Evolutionary conservation across 2,797 vertebrate species (phyloP), one percentile per base, ranked within the genome.

Genomic region (Anguilla anguilla): DNA sequence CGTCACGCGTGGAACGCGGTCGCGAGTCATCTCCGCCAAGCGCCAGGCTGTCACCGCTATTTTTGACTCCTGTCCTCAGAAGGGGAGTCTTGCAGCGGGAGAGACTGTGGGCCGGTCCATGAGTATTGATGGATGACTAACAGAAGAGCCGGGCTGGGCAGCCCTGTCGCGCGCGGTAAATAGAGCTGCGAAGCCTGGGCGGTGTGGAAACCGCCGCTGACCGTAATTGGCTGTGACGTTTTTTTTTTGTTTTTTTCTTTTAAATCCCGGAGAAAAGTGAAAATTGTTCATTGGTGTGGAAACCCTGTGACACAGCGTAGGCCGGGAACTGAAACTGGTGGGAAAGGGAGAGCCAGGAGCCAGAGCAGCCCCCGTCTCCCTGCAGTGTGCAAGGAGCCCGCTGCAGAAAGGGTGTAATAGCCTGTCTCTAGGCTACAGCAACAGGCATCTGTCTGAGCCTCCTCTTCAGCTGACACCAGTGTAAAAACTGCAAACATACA

Each of bases 381-480:
- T 25, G 79, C 39, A 72, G 77, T 67, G 22, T 0, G 61, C 2
- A 72, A 22, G 31, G 67, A 46, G 57, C 88, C 85, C 84, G 46
- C 81, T 67, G 46, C n/a, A 49, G 61, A 88, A 13, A 31, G 85
- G 6, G 53, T 59, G 7, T 88, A 86, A 88, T 83, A 86, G 85
- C 77, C 57, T 61, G 74, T 86, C 85, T 81, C 85, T 82, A 5
- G 19, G 61, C 79, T 86, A 77, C 84, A 83, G 49, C 85, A 19
- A 19, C n/a, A 43, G 2, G n/a, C 61, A 49, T 90, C 86, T 86
- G 86, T 86, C 86, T 86, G 72, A 17, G 74, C 67, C 46, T 86
- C 49, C 84, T 82, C 86, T 82, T 53, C 46, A 81, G 11, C 72
- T 67, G 31, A 43, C 74, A 72, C 79, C 22, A 28, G 49, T 35